These are phyloP conservation scores for Leptoteleia sp. DNA, from an alignment of 1,140 invertebrate genomes.

Conservation along the genomic window DNA sequence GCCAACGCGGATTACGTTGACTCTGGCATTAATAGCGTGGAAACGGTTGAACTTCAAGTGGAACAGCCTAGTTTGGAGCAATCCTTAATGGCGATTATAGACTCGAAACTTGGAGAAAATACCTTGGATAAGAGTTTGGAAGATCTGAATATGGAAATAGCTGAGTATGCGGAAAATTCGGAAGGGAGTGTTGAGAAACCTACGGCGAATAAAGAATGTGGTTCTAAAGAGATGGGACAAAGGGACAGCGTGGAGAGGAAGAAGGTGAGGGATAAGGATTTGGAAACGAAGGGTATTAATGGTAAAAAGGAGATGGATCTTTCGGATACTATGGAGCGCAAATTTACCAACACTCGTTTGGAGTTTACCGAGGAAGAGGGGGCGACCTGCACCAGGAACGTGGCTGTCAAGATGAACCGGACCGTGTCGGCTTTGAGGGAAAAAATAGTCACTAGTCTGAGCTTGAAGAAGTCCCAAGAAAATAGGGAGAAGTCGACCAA, in stretches of 20 bases:
- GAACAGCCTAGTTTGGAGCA: conserved; percentile 77
- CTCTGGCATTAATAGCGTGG: conserved; percentile 79
- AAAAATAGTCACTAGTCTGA: conserved; percentile 61
- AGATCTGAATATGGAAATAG: conserved; percentile 67
- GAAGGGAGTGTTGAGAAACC: neutral
- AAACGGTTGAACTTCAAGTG: conserved; percentile 76
- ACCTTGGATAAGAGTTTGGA: conserved; percentile 70
- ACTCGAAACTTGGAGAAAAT: conserved; percentile 76
- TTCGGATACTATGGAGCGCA: conserved; percentile 56
- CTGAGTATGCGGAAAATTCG: conserved; percentile 35
- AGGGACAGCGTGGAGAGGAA: conserved; percentile 2
- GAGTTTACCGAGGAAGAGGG: conserved; percentile 70
- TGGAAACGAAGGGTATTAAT: conserved; percentile 4
- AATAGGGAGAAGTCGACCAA: conserved; percentile 33
- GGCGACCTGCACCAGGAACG: conserved; percentile 53
- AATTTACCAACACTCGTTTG: conserved; percentile 71
- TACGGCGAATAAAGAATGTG: neutral
- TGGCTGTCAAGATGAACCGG: conserved; percentile 68
- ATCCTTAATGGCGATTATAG: conserved; percentile 78
- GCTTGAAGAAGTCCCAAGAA: conserved; percentile 50
- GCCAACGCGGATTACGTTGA: conserved; percentile 73
- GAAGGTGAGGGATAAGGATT: neutral
- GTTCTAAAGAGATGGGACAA: conserved; percentile 7
- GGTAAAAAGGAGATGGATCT: conserved; percentile 46
- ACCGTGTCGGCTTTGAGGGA: conserved; percentile 68